Evolutionary conservation across 2,113 vertebrate genomes (phyloP), one percentile per base, ranked within the genome.

Genomic region (Phalacrocorax carbo): DNA sequence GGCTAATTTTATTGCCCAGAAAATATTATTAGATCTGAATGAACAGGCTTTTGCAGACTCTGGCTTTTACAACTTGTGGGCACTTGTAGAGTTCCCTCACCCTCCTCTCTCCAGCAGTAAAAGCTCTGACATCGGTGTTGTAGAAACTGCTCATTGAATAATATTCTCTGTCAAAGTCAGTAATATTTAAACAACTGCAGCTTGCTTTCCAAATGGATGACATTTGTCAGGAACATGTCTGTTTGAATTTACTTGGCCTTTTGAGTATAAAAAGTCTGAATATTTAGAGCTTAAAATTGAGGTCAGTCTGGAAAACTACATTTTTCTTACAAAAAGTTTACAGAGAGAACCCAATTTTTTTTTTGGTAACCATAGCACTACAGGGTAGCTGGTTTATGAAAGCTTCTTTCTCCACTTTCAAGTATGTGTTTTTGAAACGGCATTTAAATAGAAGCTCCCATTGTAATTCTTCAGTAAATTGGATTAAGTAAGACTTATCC

Each of bases 121-220:
- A 90, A 96, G 65, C 80, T 82, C 69, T 64, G 68, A 48, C 51
- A 10, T 15, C 29, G 84, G 42, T 82, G 38, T 61, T 84, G 69
- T 19, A 91, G 82, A 82, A 92, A 57, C 83, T 86, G 55, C 71
- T 84, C 61, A 29, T 88, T 82, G 71, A 73, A 86, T 70, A 83
- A 46, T 92, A 82, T 29, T 86, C 76, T 94, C 55, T 91, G 3
- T 94, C 55, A 26, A 58, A 92, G 57, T 80, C 75, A 88, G 95
- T 86, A 92, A 92, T 94, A 92, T 86, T 96, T 96, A 90, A 96
- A 84, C 90, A 94, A 88, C 77, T 68, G 61, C 72, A 84, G 64
- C 86, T 78, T 82, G 73, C 86, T 91, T 95, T 94, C 86, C 92
- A 88, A 92, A 79, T 82, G 92, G 94, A 86, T 90, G 75, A 66